Conservation (phyloP, 2,888 invertebrate genomes). For the Ptilodon capucinus region DNA sequence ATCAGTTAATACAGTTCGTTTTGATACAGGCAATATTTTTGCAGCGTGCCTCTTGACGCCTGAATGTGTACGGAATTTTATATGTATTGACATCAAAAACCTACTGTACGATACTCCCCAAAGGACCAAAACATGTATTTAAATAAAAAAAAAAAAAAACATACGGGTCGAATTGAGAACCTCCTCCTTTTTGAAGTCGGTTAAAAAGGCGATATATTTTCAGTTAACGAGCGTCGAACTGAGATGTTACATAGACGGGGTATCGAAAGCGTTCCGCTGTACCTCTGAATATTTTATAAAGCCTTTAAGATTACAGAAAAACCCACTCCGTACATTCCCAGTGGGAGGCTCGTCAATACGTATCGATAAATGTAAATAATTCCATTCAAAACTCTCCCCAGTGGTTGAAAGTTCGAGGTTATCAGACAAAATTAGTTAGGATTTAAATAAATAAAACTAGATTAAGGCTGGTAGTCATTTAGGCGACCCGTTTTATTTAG, state of each 20-base stretch:
- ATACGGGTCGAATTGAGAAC: too few relatives aligned
- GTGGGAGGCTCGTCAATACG: slow-evolving; percentile 24
- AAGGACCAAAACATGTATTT: too few relatives aligned
- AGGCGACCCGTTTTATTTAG: not conserved
- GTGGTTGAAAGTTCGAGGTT: not conserved
- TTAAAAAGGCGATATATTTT: not conserved
- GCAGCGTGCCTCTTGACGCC: too few relatives aligned
- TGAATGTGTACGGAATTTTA: too few relatives aligned
- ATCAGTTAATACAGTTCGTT: too few relatives aligned
- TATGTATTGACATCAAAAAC: too few relatives aligned
- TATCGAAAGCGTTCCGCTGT: slow-evolving; percentile 53
- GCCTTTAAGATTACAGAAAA: slow-evolving; percentile 54
- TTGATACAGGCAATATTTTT: too few relatives aligned
- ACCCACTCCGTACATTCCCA: slow-evolving; percentile 38
- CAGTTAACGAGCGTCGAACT: not conserved
- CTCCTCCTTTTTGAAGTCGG: too few relatives aligned
- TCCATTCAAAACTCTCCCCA: slow-evolving; percentile 16
- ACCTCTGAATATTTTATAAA: slow-evolving; percentile 56
- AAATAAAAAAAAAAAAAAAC: too few relatives aligned
- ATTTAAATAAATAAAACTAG: not conserved
- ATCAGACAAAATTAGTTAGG: not conserved
- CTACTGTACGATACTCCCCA: too few relatives aligned
- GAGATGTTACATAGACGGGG: not conserved
- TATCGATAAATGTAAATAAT: slow-evolving; percentile 36
- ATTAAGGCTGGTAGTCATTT: not conserved